Evolutionary conservation across 2,113 vertebrate genomes (phyloP).

Genomic region (Engraulis encrasicolus): DNA sequence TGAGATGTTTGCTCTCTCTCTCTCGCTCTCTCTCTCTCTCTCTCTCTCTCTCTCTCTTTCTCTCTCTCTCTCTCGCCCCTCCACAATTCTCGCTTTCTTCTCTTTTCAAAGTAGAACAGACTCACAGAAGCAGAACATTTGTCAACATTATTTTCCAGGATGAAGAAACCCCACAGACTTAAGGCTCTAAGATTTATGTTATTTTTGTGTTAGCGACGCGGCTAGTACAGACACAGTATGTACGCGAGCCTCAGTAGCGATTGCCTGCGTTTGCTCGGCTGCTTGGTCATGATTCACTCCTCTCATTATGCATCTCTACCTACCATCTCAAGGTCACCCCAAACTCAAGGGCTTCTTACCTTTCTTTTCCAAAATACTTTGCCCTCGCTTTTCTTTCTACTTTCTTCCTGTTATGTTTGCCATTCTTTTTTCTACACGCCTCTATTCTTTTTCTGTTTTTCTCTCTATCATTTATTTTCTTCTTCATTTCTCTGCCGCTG

Average conservation of each 20-base stretch:
- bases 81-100: not conserved
- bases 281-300: constrained; percentile 10
- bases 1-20: constrained; percentile 11
- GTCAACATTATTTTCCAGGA: constrained; percentile 18
- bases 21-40: not conserved
- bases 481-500: not conserved
- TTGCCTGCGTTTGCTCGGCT: not conserved
- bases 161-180: constrained; percentile 15
- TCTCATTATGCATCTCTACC: not conserved
- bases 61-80: not conserved
- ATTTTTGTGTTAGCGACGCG: not conserved
- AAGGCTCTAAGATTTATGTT: constrained; percentile 1
- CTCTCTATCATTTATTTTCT: too few relatives aligned
- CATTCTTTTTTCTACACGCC: not conserved
- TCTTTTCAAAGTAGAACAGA: not conserved
- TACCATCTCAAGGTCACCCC: constrained; percentile 11
- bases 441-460: not conserved
- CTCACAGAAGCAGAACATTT: not conserved
- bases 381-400: not conserved
- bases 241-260: not conserved
- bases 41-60: not conserved
- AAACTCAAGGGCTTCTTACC: not conserved
- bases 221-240: too few relatives aligned
- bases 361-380: not conserved
- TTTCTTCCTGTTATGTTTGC: not conserved